These are phyloP conservation scores for Colletes collaris DNA, from an alignment of 2,888 invertebrate species.

Conservation along the genomic window DNA sequence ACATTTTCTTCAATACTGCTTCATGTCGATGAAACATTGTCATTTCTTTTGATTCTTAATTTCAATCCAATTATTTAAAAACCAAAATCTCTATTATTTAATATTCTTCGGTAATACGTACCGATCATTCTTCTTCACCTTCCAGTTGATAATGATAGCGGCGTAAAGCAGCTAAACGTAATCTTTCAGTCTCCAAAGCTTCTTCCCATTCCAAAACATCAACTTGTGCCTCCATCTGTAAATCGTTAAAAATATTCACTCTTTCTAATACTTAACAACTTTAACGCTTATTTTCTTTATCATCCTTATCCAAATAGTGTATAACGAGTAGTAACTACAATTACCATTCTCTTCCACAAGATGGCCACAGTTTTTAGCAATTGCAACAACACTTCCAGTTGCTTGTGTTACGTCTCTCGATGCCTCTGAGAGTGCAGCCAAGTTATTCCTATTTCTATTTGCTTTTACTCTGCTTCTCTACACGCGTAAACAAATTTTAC, in stretches of 20 bases:
- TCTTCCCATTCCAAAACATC: conserved; percentile 96
- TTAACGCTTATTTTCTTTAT: no score
- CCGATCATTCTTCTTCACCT: conserved; percentile 82
- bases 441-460: no score
- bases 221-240: conserved; percentile 97
- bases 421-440: conserved; percentile 92
- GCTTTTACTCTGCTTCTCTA: conserved; percentile 96
- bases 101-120: conserved; percentile 8
- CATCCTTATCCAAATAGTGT: no score
- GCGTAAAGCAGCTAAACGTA: conserved; percentile 92
- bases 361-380: conserved; percentile 94
- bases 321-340: no score
- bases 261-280: not conserved
- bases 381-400: conserved; percentile 96
- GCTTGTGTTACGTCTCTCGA: conserved; percentile 95
- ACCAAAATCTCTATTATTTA: not conserved
- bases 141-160: conserved; percentile 96
- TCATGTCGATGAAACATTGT: conserved; percentile 26
- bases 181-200: conserved; percentile 94
- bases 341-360: conserved; percentile 86
- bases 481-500: conserved; percentile 8
- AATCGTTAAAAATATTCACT: conserved; percentile 7
- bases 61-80: not conserved
- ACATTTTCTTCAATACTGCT: conserved; percentile 48
- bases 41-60: not conserved